Evolutionary conservation across 2,888 invertebrate species (phyloP).

Genomic region (Venustoraphidia nigricollis): DNA sequence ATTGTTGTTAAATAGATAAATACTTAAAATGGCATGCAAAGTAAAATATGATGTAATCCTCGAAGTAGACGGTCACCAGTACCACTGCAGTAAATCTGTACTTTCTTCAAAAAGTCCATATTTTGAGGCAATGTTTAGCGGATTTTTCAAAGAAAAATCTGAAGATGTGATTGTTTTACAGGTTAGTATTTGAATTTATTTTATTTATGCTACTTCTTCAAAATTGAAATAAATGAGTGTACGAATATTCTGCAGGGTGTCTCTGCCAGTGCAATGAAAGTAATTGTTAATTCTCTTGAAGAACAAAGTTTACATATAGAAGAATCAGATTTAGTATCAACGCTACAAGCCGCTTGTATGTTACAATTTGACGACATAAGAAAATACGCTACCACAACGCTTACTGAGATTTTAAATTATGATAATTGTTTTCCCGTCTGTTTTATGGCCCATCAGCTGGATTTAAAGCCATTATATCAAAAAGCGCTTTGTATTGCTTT

Average conservation of each 20-base stretch:
- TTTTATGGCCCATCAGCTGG: conserved; percentile 19
- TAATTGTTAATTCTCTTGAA: conserved; percentile 21
- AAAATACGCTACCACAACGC: conserved; percentile 6
- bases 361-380: conserved; percentile 25
- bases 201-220: no score
- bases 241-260: conserved; percentile 21
- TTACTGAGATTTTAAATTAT: background rate
- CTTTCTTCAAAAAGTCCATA: conserved; percentile 27
- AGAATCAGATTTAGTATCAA: conserved; percentile 19
- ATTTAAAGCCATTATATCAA: conserved; percentile 18
- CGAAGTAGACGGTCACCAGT: conserved; percentile 14
- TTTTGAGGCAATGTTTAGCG: conserved; percentile 31
- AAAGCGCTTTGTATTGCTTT: conserved; percentile 24
- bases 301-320: conserved; percentile 17
- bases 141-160: conserved; percentile 25
- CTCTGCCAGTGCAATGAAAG: conserved; percentile 22
- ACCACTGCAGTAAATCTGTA: conserved; percentile 18
- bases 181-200: conserved; percentile 15
- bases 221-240: no score
- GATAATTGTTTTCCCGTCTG: conserved; percentile 23
- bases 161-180: conserved; percentile 22
- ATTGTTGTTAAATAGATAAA: no score
- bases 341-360: conserved; percentile 26
- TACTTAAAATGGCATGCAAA: no score
- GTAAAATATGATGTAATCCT: conserved; percentile 13